Evolutionary conservation across 1,140 invertebrate species (phyloP), one percentile per base, ranked within the genome.

Genomic region (Drosophila ercepeae): DNA sequence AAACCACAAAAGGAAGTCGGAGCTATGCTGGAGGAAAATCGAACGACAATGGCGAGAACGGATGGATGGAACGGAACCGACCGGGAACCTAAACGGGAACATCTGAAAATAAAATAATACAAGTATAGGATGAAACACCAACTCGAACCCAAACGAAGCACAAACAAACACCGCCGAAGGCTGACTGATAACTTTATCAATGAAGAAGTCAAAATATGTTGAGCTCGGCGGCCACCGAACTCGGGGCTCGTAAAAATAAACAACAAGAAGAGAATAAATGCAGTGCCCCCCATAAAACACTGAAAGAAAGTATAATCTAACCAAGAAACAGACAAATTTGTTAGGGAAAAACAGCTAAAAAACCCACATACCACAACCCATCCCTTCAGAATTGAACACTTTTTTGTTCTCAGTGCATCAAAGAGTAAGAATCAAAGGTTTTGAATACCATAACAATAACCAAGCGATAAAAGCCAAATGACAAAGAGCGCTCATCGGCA

Each of bases 101-200:
- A 65, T 54, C 51, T 58, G 58, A 45, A 49, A 64, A 34, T 32
- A 32, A 32, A 32, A 32, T 11, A 32, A 7, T 29, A 8, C 3
- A 32, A 11, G 11, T 32, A 32, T 32, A 32, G 11, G 29, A 32
- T 4, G 29, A 32, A 46, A 25, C 59, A 18, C 27, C 45, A 59
- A 21, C 41, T 63, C 41, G 41, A 59, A 21, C 59, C 44, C 41
- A 60, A 59, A 21, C 60, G 34, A 19, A 59, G 27, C 59, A 45
- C 54, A 68, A 61, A 72, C 57, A 73, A 69, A 74, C 59, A 73
- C 59, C 59, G 79, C 67, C 67, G 54, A 55, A 69, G 81, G 81
- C 81, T 76, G 81, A 84, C 81, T 73, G 81, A 84, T 84, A 84
- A 79, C 76, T 84, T 84, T 84, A 84, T 84, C 81, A 86, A 82